Conservation (phyloP, 2,113 vertebrate species). For the Labeo rohita region DNA sequence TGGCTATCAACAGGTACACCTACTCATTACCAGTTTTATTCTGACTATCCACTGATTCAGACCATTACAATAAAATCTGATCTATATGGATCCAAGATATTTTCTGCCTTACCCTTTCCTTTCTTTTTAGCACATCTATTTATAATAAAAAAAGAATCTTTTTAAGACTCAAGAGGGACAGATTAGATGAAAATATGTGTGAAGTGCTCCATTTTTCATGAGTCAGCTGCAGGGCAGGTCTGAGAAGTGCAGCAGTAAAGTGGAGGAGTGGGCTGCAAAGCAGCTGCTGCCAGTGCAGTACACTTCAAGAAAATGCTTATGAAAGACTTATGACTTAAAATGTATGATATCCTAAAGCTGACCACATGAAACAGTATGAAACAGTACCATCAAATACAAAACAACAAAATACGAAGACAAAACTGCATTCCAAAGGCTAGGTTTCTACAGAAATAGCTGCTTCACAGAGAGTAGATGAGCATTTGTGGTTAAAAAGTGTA, state of each 20-base stretch:
- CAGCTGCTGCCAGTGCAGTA: constrained; percentile 12
- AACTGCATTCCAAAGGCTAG: not conserved
- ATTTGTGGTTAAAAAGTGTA: too few species aligned
- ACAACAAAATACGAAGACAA: not conserved
- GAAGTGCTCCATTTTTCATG: constrained; percentile 34
- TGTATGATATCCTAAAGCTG: not conserved
- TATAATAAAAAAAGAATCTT: not conserved
- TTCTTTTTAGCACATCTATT: not conserved
- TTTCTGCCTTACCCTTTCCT: not conserved
- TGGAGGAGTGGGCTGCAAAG: not conserved
- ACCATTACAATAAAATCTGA: not conserved
- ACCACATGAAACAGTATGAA: not conserved
- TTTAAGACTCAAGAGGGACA: constrained; percentile 19
- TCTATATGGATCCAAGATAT: not conserved
- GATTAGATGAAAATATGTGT: constrained; percentile 44
- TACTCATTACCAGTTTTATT: not conserved
- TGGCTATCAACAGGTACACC: not conserved
- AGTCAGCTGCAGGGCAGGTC: constrained; percentile 31
- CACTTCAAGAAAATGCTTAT: constrained; percentile 6
- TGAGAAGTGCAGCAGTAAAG: constrained; percentile 34
- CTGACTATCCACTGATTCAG: not conserved
- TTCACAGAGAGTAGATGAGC: too few species aligned
- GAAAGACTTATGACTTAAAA: constrained; percentile 7
- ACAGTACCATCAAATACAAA: not conserved
- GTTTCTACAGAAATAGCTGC: not conserved